Conservation (phyloP, 2,113 vertebrate genomes). For the Pteropus alecto region DNA sequence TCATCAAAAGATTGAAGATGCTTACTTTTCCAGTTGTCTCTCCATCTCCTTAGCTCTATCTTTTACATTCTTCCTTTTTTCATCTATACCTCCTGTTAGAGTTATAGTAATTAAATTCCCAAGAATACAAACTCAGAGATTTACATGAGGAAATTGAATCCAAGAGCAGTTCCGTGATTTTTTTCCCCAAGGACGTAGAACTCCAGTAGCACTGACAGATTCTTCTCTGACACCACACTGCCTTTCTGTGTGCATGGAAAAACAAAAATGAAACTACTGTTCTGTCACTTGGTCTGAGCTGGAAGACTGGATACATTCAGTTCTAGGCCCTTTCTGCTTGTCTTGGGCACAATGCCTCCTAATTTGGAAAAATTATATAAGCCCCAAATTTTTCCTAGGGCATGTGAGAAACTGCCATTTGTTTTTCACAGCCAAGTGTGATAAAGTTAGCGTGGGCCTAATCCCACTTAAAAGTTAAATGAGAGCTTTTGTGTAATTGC, state of each 20-base stretch:
- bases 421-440: conserved; percentile 16
- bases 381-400: background rate
- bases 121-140: background rate
- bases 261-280: background rate
- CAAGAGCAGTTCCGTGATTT: background rate
- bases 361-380: conserved; percentile 41
- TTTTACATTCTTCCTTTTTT: background rate
- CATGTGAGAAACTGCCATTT: conserved; percentile 42
- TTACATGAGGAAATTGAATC: background rate
- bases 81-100: background rate
- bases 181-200: background rate
- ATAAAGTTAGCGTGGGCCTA: background rate
- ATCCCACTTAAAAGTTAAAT: conserved; percentile 49
- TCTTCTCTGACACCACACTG: background rate
- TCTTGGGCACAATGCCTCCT: background rate
- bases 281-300: background rate
- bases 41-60: background rate
- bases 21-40: conserved; percentile 9
- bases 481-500: conserved; percentile 50
- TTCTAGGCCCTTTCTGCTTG: background rate
- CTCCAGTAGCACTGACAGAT: background rate
- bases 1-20: background rate
- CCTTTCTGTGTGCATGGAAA: background rate
- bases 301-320: background rate
- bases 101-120: background rate